These are phyloP conservation scores for Helostoma temminkii DNA, from an alignment of 2,797 vertebrate species.

Conservation along the genomic window DNA sequence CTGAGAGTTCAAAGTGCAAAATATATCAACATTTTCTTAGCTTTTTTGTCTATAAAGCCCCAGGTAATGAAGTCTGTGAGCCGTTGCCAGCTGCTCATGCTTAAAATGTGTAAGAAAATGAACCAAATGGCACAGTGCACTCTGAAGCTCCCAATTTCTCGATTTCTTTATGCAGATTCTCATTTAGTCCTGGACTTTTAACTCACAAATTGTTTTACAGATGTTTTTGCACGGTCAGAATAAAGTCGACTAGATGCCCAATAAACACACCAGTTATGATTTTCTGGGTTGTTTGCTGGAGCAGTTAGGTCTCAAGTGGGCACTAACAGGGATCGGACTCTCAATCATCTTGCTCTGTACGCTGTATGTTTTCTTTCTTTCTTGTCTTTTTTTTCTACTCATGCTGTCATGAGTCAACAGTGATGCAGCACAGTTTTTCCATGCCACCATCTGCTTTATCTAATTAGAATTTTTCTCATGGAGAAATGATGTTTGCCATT, in stretches of 20 bases:
- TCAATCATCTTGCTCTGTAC: neutral
- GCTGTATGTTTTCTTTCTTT: neutral
- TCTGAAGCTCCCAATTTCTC: neutral
- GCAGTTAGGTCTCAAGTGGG: neutral
- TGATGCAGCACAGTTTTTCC: slow-evolving; percentile 14
- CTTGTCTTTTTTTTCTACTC: neutral
- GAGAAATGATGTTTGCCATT: slow-evolving; percentile 8
- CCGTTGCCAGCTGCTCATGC: neutral
- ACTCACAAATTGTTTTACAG: neutral
- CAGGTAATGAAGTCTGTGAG: neutral
- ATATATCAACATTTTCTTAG: neutral
- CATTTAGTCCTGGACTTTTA: neutral
- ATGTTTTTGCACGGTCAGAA: neutral
- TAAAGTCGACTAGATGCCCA: neutral
- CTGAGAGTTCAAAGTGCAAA: neutral
- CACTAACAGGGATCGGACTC: neutral
- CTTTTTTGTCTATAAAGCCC: neutral
- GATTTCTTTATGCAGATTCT: neutral
- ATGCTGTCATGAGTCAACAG: slow-evolving; percentile 13
- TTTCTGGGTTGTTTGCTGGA: neutral
- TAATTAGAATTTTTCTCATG: slow-evolving; percentile 42
- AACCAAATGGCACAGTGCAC: neutral
- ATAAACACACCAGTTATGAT: no score
- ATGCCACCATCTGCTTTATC: slow-evolving; percentile 55
- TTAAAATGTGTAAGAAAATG: neutral